Evolutionary conservation across 53 echinoderm and acorn worm genomes (phyloP).

Genomic region (Actinopyga echinites): DNA sequence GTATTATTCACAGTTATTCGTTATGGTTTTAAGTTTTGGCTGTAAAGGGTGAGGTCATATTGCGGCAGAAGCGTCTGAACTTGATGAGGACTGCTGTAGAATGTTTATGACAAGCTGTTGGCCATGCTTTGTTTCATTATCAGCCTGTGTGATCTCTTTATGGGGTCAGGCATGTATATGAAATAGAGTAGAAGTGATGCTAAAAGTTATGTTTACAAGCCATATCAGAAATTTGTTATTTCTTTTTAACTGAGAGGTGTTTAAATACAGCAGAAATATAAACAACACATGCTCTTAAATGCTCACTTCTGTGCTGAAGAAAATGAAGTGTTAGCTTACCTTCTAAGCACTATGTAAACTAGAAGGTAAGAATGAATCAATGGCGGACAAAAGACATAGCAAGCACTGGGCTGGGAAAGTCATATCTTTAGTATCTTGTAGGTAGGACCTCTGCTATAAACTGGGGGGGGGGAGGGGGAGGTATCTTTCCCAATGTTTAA

Average conservation of each 20-base stretch:
- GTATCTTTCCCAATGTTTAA: too few relatives aligned
- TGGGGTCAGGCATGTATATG: conserved; percentile 38
- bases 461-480: too few relatives aligned
- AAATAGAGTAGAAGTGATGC: conserved; percentile 15
- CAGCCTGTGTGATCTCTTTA: conserved; percentile 23
- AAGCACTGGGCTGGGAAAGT: too few relatives aligned
- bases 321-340: too few relatives aligned
- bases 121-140: conserved; percentile 21
- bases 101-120: conserved; percentile 35
- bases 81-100: conserved; percentile 17
- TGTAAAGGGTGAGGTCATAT: conserved; percentile 10
- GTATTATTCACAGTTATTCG: conserved; percentile 35
- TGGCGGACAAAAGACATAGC: too few relatives aligned
- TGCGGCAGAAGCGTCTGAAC: conserved; percentile 7
- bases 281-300: conserved; percentile 20
- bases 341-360: too few relatives aligned
- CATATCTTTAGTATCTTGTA: too few relatives aligned
- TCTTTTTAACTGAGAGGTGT: conserved; percentile 28
- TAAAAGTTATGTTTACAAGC: conserved; percentile 39
- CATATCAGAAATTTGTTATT: conserved; percentile 20
- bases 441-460: too few relatives aligned
- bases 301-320: not conserved
- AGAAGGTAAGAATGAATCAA: too few relatives aligned
- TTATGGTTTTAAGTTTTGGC: conserved; percentile 14
- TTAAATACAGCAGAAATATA: conserved; percentile 23